Base-by-base conservation (phyloP, 2,797 vertebrate genomes). In the Masticophis lateralis region DNA sequence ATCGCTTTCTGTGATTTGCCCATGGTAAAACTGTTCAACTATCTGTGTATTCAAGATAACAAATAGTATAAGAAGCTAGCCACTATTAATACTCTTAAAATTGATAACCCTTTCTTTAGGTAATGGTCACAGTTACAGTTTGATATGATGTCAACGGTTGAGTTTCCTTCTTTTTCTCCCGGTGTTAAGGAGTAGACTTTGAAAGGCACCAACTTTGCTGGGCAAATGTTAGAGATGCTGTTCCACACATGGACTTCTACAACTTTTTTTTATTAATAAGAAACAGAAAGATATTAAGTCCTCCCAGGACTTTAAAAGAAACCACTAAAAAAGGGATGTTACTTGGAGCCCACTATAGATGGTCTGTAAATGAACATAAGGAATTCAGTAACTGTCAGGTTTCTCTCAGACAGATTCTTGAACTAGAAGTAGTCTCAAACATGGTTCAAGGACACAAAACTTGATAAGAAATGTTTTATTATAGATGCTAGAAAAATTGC, bases 11-110 rank as follows among this genome's bases (percentile, higher is more conserved):
- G 43, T n/a, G 91, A 32, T 90, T 89, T 69, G 47, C 16, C 11
- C 93, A 91, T 94, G 18, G 47, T 92, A 74, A 93, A 56, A 4
- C 51, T 79, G 61, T 90, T 94, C 91, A 93, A 8, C 47, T 87
- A 69, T 55, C 25, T 91, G 37, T 92, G 92, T 60, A 69, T 57
- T 51, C 92, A 83, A 94, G 57, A 90, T 93, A 93, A 94, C 47
- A 93, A 94, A 91, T 88, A 0, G 0, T 53, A 89, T 1, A 61
- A n/a, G 0, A 69, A 66, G 32, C 13, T 0, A 0, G 2, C 87
- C 28, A 88, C 27, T 5, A 92, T 90, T 57, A 89, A 91, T 9
- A 27, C 55, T 25, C 16, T 87, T 37, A 87, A 94, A 95, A 69
- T 2, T 69, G 60, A 66, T 66, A 92, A 61, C 13, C 0, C 92